Conservation (phyloP, 2,888 invertebrate genomes). For the Seira ritae region DNA sequence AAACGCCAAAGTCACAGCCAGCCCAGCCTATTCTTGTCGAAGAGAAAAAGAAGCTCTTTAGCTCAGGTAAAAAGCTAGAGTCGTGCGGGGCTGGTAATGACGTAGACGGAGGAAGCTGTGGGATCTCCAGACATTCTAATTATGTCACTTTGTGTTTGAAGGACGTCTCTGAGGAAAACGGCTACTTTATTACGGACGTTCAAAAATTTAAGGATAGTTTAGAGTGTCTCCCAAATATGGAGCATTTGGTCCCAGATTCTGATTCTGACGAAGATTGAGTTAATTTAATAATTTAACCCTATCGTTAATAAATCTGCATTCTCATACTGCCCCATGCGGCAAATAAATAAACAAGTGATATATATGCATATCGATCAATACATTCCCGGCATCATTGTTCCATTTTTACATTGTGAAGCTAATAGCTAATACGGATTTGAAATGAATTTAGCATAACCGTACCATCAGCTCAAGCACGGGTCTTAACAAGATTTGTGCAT, state of each 20-base stretch:
- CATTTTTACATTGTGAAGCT: too few species aligned
- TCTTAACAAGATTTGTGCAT: background rate
- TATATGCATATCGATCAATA: too few species aligned
- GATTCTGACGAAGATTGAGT: too few species aligned
- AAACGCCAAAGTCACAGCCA: background rate
- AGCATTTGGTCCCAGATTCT: too few species aligned
- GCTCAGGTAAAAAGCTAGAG: constrained; percentile 14
- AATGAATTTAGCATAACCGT: background rate
- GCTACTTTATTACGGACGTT: constrained; percentile 49
- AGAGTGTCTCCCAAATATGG: constrained; percentile 10
- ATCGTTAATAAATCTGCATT: too few species aligned
- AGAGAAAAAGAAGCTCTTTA: constrained; percentile 18
- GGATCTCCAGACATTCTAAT: constrained; percentile 15
- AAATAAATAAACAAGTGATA: too few species aligned
- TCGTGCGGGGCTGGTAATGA: background rate
- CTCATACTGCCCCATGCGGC: too few species aligned
- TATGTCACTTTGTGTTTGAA: constrained; percentile 22
- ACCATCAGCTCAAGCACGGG: background rate
- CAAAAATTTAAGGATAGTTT: constrained; percentile 26
- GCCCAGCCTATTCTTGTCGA: background rate
- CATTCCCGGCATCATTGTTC: too few species aligned
- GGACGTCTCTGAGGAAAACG: constrained; percentile 35
- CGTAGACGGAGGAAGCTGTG: background rate
- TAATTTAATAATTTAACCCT: too few species aligned
- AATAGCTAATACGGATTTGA: background rate